A percentile compares a stretch with the other conserved stretches of the same genome.
Conservation (phyloP, 2,113 vertebrate species). For the Dascyllus trimaculatus region DNA sequence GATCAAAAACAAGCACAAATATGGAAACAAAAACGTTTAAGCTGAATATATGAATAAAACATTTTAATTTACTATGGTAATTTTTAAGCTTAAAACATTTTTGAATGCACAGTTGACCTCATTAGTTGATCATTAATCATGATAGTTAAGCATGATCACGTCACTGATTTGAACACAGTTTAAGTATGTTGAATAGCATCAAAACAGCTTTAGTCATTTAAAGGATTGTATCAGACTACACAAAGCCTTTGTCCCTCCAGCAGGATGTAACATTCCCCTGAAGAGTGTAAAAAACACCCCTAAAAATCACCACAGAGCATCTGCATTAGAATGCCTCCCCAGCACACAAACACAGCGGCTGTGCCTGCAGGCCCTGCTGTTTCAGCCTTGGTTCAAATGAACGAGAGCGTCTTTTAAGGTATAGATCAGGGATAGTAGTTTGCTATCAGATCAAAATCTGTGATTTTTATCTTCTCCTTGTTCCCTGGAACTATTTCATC, state of each 20-base stretch:
- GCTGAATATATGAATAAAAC: no score
- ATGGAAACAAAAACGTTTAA: no score
- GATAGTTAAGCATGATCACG: no score
- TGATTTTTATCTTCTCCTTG: conserved; percentile 1
- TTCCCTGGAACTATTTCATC: conserved; percentile 19
- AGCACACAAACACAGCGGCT: conserved; percentile 13
- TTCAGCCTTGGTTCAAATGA: background rate
- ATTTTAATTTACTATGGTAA: no score
- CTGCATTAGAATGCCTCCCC: conserved; percentile 20
- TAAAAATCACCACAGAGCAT: conserved; percentile 1
- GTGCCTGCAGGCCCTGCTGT: background rate
- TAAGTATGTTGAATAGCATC: background rate
- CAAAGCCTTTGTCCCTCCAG: conserved; percentile 7
- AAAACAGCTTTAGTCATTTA: background rate
- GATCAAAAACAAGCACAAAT: no score
- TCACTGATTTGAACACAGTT: background rate
- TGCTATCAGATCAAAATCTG: conserved; percentile 17
- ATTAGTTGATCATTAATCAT: no score
- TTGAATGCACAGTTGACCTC: no score
- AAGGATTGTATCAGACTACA: background rate
- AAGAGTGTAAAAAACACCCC: conserved; percentile 13
- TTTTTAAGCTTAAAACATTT: no score
- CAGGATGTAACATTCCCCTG: conserved; percentile 33
- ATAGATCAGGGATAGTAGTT: conserved; percentile 6
- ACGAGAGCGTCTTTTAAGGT: background rate